These are phyloP conservation scores for Muraenolepis orangiensis DNA, from an alignment of 2,797 vertebrate species.

Conservation along the genomic window DNA sequence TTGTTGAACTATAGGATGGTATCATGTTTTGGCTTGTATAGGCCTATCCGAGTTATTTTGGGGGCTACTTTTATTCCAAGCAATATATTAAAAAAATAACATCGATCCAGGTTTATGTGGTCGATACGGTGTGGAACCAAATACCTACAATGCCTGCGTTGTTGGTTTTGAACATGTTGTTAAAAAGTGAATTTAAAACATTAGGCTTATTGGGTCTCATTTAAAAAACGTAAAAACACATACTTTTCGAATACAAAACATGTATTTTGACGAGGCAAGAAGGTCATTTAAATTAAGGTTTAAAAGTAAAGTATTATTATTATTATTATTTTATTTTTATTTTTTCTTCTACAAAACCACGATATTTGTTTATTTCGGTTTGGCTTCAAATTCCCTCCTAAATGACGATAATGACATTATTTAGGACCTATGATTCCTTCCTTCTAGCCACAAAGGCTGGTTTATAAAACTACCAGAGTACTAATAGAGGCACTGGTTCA, in stretches of 20 bases:
- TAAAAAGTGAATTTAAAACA: not conserved
- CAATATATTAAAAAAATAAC: not conserved
- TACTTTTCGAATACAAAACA: not conserved
- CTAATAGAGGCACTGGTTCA: slow-evolving; percentile 21
- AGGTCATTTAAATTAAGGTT: not conserved
- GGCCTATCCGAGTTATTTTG: slow-evolving; percentile 46
- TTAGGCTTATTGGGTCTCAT: not conserved
- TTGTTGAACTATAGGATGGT: slow-evolving; percentile 30
- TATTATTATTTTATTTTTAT: not conserved
- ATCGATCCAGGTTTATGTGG: not conserved
- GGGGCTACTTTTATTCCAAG: slow-evolving; percentile 1
- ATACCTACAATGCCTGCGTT: not conserved
- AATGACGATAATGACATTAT: slow-evolving; percentile 30
- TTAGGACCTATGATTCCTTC: not conserved
- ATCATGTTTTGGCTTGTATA: not conserved
- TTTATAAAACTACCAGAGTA: slow-evolving; percentile 40
- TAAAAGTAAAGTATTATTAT: not conserved
- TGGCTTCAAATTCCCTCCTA: slow-evolving; percentile 23
- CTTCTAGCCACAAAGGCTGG: slow-evolving; percentile 6
- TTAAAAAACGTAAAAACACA: not conserved
- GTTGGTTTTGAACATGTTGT: not conserved
- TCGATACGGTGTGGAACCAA: not conserved
- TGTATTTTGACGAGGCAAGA: not conserved
- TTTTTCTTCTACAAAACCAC: too few relatives aligned
- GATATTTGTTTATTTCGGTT: not conserved